A percentile compares a stretch with the other conserved stretches of the same genome.
phyloP scores from a whole-genome alignment of 2,888 invertebrate genomes.

The Agrypnus murinus region DNA sequence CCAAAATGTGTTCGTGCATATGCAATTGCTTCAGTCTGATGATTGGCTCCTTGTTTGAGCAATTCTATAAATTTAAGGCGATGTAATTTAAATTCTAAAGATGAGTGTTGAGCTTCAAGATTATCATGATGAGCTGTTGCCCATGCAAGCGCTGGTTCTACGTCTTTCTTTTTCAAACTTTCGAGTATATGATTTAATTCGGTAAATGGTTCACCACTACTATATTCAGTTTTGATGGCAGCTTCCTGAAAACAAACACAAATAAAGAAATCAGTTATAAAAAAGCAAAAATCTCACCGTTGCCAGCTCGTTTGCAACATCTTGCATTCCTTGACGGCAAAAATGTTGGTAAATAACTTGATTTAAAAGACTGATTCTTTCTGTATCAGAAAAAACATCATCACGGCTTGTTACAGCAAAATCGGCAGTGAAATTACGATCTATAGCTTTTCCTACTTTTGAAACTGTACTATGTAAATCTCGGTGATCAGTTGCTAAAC shows the following conservation, averaged over 20 bases:
- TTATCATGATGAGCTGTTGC: constrained; percentile 83
- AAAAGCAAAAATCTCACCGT: constrained; percentile 64
- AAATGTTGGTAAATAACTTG: constrained; percentile 97
- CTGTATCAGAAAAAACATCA: constrained; percentile 83
- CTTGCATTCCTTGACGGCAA: constrained; percentile 94
- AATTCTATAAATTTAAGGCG: constrained; percentile 86
- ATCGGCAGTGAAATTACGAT: constrained; percentile 94
- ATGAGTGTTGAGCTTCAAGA: constrained; percentile 80
- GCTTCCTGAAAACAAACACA: constrained; percentile 76
- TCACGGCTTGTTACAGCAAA: constrained; percentile 91
- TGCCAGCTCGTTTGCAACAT: constrained; percentile 89
- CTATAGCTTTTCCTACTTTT: constrained; percentile 97
- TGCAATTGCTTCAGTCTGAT: constrained; percentile 88
- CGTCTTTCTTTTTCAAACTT: constrained; percentile 85
- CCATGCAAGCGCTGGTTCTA: constrained; percentile 92
- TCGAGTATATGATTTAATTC: constrained; percentile 92
- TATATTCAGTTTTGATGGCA: constrained; percentile 77
- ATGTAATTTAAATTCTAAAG: constrained; percentile 88
- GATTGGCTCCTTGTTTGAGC: constrained; percentile 77
- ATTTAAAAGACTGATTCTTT: constrained; percentile 83
- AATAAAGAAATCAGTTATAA: not conserved
- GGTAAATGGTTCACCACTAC: constrained; percentile 84
- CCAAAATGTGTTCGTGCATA: constrained; percentile 92
- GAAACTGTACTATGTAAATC: constrained; percentile 88
- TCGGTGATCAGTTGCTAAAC: constrained; percentile 90